These are phyloP conservation scores for Apoda limacodes DNA, from an alignment of 2,888 invertebrate genomes.

Conservation along the genomic window DNA sequence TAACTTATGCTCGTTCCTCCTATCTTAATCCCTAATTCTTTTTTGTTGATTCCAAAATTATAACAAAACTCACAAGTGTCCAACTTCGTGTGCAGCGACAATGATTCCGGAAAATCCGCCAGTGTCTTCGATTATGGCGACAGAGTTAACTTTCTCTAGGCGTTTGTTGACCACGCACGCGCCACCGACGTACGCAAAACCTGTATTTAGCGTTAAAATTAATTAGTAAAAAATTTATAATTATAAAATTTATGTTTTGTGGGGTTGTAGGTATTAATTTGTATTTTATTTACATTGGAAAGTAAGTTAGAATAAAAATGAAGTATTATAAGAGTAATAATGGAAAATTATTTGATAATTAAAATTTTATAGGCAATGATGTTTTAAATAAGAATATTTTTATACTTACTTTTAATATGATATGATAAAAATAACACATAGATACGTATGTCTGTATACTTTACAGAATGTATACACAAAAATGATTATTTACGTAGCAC, in stretches of 20 bases:
- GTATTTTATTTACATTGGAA: no score
- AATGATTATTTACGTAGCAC: no score
- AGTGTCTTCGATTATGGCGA: slow-evolving; percentile 96
- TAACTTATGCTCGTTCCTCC: no score
- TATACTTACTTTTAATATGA: neutral
- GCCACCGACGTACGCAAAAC: slow-evolving; percentile 96
- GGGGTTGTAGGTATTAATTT: no score
- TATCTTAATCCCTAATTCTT: no score
- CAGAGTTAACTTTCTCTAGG: slow-evolving; percentile 95
- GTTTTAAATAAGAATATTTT: neutral
- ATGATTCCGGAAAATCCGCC: slow-evolving; percentile 97
- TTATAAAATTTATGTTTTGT: neutral
- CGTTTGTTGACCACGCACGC: slow-evolving; percentile 96
- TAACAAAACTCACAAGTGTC: slow-evolving; percentile 87
- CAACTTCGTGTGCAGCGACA: slow-evolving; percentile 96
- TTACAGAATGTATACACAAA: no score
- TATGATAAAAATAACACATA: neutral
- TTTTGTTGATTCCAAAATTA: no score
- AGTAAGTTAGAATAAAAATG: no score
- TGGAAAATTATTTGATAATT: neutral
- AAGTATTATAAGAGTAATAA: no score
- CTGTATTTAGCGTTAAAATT: slow-evolving; percentile 56
- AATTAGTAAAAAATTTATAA: slow-evolving; percentile 6
- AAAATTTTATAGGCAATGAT: neutral
- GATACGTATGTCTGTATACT: no score